Evolutionary conservation across 2,797 vertebrate genomes (phyloP).

Genomic region (Uromys caudimaculatus): DNA sequence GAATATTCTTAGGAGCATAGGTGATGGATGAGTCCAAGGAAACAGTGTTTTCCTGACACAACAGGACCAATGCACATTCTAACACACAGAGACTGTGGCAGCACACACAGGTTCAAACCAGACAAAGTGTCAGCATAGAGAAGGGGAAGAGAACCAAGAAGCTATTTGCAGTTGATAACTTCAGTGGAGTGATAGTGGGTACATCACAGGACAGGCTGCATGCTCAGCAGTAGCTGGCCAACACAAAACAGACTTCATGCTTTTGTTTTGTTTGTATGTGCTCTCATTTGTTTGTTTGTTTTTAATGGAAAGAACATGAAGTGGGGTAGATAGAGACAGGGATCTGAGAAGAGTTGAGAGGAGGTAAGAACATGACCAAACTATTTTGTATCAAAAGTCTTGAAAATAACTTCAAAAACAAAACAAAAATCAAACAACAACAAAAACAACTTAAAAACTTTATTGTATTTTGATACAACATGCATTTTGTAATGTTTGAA

Average conservation of each 20-base stretch:
- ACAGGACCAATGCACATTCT: background rate
- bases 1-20: background rate
- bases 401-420: background rate
- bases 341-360: background rate
- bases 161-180: background rate
- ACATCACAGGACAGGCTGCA: background rate
- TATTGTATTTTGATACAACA: too few relatives aligned
- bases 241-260: background rate
- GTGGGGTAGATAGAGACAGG: background rate
- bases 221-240: background rate
- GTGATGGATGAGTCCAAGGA: background rate
- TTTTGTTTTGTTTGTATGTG: background rate
- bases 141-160: background rate
- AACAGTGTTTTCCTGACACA: too few relatives aligned
- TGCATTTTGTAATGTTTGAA: background rate
- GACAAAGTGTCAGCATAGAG: background rate
- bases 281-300: background rate
- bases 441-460: background rate
- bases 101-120: background rate
- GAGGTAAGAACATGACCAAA: background rate
- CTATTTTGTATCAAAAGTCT: background rate
- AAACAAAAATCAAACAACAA: background rate
- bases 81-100: background rate
- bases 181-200: background rate
- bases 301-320: background rate